Evolutionary conservation across 2,113 vertebrate species (phyloP), one percentile per base, ranked within the genome.

Genomic region (Garra rufa): DNA sequence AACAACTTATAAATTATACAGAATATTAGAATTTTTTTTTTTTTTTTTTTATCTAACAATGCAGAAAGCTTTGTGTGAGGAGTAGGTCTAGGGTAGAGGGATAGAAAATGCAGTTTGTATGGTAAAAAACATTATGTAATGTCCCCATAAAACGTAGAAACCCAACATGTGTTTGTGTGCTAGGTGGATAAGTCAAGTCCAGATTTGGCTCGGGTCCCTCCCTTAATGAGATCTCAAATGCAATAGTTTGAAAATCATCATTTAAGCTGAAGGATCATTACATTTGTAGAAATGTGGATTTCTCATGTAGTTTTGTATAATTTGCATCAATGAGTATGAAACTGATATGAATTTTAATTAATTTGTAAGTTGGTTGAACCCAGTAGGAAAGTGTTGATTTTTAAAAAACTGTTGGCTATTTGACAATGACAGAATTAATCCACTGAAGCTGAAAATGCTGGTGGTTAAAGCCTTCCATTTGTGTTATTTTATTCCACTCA

Each of bases 401-500:
- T 13, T 3, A 24, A 41, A 48, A 9, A 61, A 48, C 17, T 2
- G 63, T 26, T 11, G 26, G 43, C 70, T 77, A 77, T 63, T 79
- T 57, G n/a, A 26, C 14, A 61, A 57, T 57, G 76, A 71, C 38
- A 83, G 11, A 63, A 63, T 77, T 38, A 86, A 86, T 70, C 43
- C n/a, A 46, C 1, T 76, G 57, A 59, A 73, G 65, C 83, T 43
- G 30, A 44, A 57, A 81, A 52, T 81, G 57, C 11, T n/a, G 50
- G 15, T 30, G 76, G 55, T 85, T n/a, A 43, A 76, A 88, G 74
- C 41, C 30, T 55, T 76, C 57, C 79, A 83, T 80, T 77, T 83
- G 30, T 73, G 50, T 80, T 83, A 77, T 74, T 67, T 77, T 77
- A 38, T 59, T 38, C 71, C 59, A 59, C 43, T 43, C 28, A 61